Conservation (phyloP, 2,888 invertebrate genomes). For the Latrodectus elegans region DNA sequence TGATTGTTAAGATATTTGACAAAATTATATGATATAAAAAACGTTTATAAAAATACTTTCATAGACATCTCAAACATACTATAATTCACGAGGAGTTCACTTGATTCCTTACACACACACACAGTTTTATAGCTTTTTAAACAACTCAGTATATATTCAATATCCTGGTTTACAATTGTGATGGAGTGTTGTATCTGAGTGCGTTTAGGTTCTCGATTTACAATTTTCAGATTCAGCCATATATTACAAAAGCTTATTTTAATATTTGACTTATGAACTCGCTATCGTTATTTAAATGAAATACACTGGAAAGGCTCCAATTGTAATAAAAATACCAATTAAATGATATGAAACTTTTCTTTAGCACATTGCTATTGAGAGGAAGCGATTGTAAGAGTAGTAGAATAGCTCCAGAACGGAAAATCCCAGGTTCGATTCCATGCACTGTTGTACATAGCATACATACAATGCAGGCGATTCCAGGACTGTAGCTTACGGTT, state of each 20-base stretch:
- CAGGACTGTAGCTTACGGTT: too few relatives aligned
- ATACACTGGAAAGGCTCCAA: slow-evolving; percentile 63
- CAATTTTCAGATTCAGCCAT: slow-evolving; percentile 33
- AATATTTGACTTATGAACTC: slow-evolving; percentile 59
- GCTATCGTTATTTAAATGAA: slow-evolving; percentile 67
- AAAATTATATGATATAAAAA: too few relatives aligned
- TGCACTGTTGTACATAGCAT: too few relatives aligned
- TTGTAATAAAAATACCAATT: slow-evolving; percentile 50
- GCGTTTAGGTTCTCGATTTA: slow-evolving; percentile 26
- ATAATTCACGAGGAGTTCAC: slow-evolving; percentile 23
- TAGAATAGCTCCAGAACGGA: too few relatives aligned
- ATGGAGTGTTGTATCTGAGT: slow-evolving; percentile 31
- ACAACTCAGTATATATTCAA: slow-evolving; percentile 62
- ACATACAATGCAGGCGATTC: too few relatives aligned
- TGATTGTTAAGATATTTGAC: too few relatives aligned
- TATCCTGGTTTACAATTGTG: slow-evolving; percentile 36
- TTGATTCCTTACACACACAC: too few relatives aligned
- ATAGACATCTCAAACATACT: neutral
- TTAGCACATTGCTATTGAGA: slow-evolving; percentile 55
- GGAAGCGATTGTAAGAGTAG: too few relatives aligned
- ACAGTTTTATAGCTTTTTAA: slow-evolving; percentile 23
- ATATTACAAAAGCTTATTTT: slow-evolving; percentile 14
- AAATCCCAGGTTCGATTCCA: too few relatives aligned
- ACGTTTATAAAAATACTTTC: too few relatives aligned
- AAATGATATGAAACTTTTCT: slow-evolving; percentile 53